Conservation (phyloP, 2,797 vertebrate genomes). For the Sebastes vulpes region DNA sequence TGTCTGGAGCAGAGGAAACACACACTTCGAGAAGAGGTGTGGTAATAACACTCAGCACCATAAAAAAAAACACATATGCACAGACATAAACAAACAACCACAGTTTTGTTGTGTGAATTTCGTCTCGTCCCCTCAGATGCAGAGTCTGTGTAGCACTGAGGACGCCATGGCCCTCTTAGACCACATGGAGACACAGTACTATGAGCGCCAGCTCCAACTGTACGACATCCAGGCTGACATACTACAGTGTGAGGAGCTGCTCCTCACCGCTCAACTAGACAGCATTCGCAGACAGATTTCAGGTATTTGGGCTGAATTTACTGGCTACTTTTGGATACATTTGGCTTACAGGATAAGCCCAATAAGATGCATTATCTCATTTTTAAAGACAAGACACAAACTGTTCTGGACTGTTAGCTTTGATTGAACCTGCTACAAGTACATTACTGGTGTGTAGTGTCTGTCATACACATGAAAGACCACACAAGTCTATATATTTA, state of each 20-base stretch:
- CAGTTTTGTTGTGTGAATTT: background rate
- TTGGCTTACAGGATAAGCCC: background rate
- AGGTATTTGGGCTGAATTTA: constrained; percentile 77
- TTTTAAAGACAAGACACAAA: background rate
- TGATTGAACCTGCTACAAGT: background rate
- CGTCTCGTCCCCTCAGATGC: constrained; percentile 88
- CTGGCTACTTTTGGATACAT: background rate
- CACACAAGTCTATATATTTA: background rate
- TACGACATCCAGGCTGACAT: constrained; percentile 98
- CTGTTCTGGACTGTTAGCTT: background rate
- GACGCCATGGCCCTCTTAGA: constrained; percentile 93
- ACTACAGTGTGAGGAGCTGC: constrained; percentile 95
- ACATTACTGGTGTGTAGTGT: background rate
- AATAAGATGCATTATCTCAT: background rate
- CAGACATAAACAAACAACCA: background rate
- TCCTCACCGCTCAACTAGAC: constrained; percentile 95
- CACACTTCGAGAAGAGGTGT: constrained; percentile 93
- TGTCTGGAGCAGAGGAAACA: constrained; percentile 97
- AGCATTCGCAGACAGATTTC: constrained; percentile 94
- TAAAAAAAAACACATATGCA: background rate
- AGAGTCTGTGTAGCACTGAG: constrained; percentile 92
- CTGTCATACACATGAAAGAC: background rate
- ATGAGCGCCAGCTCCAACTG: constrained; percentile 95
- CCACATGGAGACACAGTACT: constrained; percentile 95
- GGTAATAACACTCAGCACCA: background rate